Percentiles rank a stretch among this genome's conserved stretches.
Evolutionary conservation across 2,797 vertebrate species (phyloP).

Genomic region (Gorsachius magnificus): DNA sequence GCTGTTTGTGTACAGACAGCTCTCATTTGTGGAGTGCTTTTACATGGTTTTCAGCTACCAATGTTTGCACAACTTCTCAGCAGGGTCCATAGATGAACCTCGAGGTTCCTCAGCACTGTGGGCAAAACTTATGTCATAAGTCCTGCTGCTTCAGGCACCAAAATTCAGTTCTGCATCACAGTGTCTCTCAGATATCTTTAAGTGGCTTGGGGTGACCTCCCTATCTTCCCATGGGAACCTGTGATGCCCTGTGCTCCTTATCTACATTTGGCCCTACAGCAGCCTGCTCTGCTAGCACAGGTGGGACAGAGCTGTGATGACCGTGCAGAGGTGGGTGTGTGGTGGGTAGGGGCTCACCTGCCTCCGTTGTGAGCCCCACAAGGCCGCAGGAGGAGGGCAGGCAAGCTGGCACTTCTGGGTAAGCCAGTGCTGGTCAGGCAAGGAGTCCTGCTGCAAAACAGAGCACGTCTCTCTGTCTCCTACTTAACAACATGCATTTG

Average conservation of each 20-base stretch:
- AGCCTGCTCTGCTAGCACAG: background rate
- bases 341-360: background rate
- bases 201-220: background rate
- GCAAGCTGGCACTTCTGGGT: background rate
- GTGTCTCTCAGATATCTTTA: background rate
- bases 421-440: background rate
- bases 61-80: background rate
- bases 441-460: background rate
- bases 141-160: background rate
- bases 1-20: background rate
- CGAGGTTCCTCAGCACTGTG: fast-evolving
- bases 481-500: background rate
- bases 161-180: background rate
- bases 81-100: background rate
- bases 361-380: background rate
- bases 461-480: fast-evolving
- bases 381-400: background rate
- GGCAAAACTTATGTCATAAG: background rate
- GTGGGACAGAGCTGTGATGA: background rate
- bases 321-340: background rate
- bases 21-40: background rate
- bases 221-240: background rate
- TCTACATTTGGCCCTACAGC: background rate
- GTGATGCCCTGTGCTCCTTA: background rate
- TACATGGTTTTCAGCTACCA: background rate